Evolutionary conservation across 1,140 invertebrate genomes (phyloP).

Genomic region (Drosophila persimilis): DNA sequence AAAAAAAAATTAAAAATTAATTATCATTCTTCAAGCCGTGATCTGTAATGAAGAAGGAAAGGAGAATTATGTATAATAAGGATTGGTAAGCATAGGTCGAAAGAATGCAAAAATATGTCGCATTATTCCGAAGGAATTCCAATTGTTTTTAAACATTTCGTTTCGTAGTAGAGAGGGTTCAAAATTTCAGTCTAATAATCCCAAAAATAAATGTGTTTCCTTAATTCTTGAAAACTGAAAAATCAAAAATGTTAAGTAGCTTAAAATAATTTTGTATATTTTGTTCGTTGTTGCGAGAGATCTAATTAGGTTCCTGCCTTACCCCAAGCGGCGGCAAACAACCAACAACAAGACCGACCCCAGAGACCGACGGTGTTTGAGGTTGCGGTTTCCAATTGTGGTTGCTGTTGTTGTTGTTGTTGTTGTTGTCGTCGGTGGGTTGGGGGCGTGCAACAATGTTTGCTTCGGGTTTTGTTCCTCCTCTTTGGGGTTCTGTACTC

Average conservation of each 20-base stretch:
- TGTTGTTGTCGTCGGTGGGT: slow-evolving; percentile 14
- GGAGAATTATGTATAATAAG: too few relatives aligned
- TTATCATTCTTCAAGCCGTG: neutral
- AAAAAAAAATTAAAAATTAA: neutral
- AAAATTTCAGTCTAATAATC: neutral
- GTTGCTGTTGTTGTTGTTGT: slow-evolving; percentile 13
- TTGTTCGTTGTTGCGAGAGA: slow-evolving; percentile 27
- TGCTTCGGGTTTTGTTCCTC: slow-evolving; percentile 27
- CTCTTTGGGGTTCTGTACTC: slow-evolving; percentile 30
- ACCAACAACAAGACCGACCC: slow-evolving; percentile 1
- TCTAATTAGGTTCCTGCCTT: slow-evolving; percentile 53
- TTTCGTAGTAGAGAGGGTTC: neutral
- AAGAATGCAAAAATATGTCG: too few relatives aligned
- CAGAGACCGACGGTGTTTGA: slow-evolving; percentile 20
- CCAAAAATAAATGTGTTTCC: neutral
- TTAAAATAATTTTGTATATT: slow-evolving; percentile 42
- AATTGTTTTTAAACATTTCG: neutral
- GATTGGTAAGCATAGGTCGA: too few relatives aligned
- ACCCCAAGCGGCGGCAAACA: slow-evolving; percentile 15
- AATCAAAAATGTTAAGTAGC: slow-evolving; percentile 44
- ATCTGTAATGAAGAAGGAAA: too few relatives aligned
- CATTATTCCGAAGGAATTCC: neutral
- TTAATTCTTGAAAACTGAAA: slow-evolving; percentile 4
- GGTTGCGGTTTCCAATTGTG: slow-evolving; percentile 23
- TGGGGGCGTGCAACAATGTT: slow-evolving; percentile 48